A percentile compares a stretch with the other conserved stretches of the same genome.
Conservation (phyloP, 1,140 invertebrate species). For the Globodera rostochiensis region DNA sequence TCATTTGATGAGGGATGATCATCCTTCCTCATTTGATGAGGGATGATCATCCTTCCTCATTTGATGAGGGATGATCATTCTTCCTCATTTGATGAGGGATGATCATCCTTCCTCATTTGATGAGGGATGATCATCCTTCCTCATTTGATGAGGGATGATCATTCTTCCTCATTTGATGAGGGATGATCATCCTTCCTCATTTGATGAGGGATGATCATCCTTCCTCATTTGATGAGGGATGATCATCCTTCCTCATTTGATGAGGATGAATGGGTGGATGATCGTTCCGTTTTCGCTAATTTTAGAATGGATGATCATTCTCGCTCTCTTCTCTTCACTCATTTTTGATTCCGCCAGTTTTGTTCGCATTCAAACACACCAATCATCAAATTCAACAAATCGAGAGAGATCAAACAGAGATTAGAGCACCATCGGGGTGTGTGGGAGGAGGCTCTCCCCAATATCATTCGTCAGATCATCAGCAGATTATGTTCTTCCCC, state of each 20-base stretch:
- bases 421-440: background rate
- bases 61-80: no score
- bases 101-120: no score
- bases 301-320: background rate
- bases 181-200: background rate
- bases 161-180: background rate
- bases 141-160: background rate
- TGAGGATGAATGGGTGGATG: background rate
- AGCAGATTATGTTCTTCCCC: background rate
- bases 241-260: background rate
- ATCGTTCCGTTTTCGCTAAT: no score
- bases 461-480: conserved; percentile 1
- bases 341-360: conserved; percentile 2
- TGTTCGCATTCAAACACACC: background rate
- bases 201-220: background rate
- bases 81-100: no score
- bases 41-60: no score
- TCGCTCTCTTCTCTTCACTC: background rate
- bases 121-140: background rate
- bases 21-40: no score
- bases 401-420: background rate
- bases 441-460: background rate
- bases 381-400: conserved; percentile 1
- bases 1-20: no score
- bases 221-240: background rate